A percentile compares a stretch with the other conserved stretches of the same genome.
Conservation (phyloP, 2,113 vertebrate genomes). For the Oncorhynchus mykiss region DNA sequence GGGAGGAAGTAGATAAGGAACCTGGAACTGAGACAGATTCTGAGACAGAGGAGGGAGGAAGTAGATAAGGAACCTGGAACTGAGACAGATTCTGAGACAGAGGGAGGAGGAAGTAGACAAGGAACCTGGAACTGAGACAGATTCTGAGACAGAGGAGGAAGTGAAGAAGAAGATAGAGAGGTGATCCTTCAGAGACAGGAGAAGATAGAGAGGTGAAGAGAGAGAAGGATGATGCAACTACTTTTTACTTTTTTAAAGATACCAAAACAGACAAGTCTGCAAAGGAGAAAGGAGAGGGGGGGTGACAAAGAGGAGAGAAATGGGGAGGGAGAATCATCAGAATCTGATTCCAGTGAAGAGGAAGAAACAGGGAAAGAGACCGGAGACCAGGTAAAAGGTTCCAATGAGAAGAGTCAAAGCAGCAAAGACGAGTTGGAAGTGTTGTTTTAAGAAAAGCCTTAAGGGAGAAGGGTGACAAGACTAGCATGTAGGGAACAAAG, state of each 20-base stretch:
- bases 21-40: no score
- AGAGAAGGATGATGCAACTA: not conserved
- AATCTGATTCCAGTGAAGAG: constrained; percentile 22
- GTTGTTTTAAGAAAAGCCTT: no score
- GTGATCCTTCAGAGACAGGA: not conserved
- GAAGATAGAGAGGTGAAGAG: constrained; percentile 30
- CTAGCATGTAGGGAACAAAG: not conserved
- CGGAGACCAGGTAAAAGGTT: not conserved
- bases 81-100: no score
- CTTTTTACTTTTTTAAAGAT: no score
- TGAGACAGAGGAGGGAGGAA: no score
- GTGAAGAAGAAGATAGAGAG: not conserved
- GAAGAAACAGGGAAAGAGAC: constrained; percentile 43
- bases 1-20: no score
- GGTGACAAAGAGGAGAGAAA: constrained; percentile 39
- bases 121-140: no score
- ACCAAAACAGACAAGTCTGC: constrained; percentile 16
- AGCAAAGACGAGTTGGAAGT: not conserved
- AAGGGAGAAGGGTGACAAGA: not conserved
- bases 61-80: no score
- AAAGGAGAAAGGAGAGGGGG: constrained; percentile 19
- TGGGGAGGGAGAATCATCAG: not conserved
- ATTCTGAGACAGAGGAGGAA: no score
- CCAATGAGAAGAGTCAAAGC: no score
- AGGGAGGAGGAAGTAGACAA: no score